A percentile compares a stretch with the other conserved stretches of the same genome.
Conservation (phyloP, 2,888 invertebrate genomes). For the Eupithecia subfuscata region DNA sequence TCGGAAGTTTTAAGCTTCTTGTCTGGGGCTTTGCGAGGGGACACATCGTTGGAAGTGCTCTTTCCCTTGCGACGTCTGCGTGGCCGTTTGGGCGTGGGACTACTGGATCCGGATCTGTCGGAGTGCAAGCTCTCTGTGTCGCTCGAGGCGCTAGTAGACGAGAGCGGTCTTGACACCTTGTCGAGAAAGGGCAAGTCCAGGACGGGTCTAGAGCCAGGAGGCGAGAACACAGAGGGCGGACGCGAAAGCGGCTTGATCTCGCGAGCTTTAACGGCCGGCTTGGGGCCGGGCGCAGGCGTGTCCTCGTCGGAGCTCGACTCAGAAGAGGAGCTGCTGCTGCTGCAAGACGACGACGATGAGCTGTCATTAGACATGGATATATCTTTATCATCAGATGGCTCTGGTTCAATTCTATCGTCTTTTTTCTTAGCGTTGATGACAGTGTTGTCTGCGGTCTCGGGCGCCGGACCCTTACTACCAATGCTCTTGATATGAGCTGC, state of each 20-base stretch:
- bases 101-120: constrained; percentile 69
- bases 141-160: constrained; percentile 85
- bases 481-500: constrained; percentile 94
- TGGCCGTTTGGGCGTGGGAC: constrained; percentile 75
- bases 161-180: constrained; percentile 89
- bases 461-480: constrained; percentile 79
- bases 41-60: constrained; percentile 68
- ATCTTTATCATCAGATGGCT: constrained; percentile 74
- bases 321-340: constrained; percentile 58
- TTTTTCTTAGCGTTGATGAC: constrained; percentile 69
- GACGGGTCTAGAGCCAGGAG: constrained; percentile 78
- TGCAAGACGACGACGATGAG: constrained; percentile 66
- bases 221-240: constrained; percentile 74
- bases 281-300: constrained; percentile 64
- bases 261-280: constrained; percentile 74
- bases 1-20: constrained; percentile 94
- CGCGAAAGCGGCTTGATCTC: constrained; percentile 71
- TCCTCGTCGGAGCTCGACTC: constrained; percentile 87
- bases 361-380: constrained; percentile 68
- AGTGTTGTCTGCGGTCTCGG: constrained; percentile 62
- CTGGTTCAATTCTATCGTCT: constrained; percentile 57
- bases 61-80: constrained; percentile 72
- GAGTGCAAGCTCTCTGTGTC: constrained; percentile 83
- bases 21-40: constrained; percentile 87
- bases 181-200: constrained; percentile 92